Evolutionary conservation across 2,797 vertebrate species (phyloP).

Genomic region (Hypotaenidia philippensis): DNA sequence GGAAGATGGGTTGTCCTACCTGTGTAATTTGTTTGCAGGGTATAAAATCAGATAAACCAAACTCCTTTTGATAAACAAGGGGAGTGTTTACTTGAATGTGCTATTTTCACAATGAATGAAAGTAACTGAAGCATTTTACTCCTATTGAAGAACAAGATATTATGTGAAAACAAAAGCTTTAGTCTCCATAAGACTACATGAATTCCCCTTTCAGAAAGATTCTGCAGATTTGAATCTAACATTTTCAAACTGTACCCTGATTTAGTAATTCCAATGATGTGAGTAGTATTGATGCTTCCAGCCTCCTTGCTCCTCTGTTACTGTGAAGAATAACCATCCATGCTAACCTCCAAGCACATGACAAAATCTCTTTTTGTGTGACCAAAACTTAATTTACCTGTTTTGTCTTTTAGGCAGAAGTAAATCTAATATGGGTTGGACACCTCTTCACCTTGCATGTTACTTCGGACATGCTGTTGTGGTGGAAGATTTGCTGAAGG

Average conservation of each 20-base stretch:
- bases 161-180: background rate
- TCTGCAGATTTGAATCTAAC: background rate
- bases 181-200: background rate
- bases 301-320: background rate
- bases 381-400: background rate
- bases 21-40: background rate
- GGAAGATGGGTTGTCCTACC: background rate
- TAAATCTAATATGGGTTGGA: constrained; percentile 89
- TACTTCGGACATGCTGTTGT: constrained; percentile 89
- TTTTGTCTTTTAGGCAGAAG: constrained; percentile 81
- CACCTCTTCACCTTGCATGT: constrained; percentile 90
- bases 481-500: constrained; percentile 91
- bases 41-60: background rate
- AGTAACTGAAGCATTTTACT: background rate
- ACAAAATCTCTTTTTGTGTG: background rate
- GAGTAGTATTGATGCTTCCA: background rate
- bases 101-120: background rate
- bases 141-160: background rate
- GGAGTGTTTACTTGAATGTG: background rate
- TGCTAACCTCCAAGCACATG: background rate
- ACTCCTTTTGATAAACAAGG: background rate
- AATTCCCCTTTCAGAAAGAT: background rate
- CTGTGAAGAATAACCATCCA: background rate
- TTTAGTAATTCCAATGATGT: background rate
- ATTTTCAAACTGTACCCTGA: background rate